Conservation (phyloP, 1,140 invertebrate species). For the Goniozus legneri region DNA sequence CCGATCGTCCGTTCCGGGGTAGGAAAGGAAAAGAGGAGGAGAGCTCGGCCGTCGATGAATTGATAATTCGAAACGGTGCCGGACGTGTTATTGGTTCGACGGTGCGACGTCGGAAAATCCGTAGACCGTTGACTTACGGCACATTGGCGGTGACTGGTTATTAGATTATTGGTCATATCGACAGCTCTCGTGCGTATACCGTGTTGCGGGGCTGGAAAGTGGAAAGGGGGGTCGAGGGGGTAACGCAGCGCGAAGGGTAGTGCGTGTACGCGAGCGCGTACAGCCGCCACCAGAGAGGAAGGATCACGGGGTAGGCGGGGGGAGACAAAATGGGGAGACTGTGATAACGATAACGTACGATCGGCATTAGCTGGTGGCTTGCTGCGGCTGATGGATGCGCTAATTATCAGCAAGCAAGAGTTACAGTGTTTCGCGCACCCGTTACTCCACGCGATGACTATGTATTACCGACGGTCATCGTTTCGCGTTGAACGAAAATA, state of each 20-base stretch:
- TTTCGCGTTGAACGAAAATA: too few relatives aligned
- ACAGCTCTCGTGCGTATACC: constrained; percentile 43
- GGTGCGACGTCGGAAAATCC: constrained; percentile 41
- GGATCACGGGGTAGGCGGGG: constrained; percentile 6
- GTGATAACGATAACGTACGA: constrained; percentile 57
- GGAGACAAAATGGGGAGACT: constrained; percentile 36
- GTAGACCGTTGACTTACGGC: constrained; percentile 45
- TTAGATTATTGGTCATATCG: constrained; percentile 55
- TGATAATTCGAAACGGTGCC: constrained; percentile 21
- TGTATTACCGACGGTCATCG: constrained; percentile 26
- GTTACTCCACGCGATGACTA: constrained; percentile 21
- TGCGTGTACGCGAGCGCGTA: constrained; percentile 10
- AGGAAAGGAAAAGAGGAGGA: not conserved
- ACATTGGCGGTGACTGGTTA: constrained; percentile 50
- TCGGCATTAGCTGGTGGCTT: constrained; percentile 54
- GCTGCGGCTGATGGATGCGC: constrained; percentile 54
- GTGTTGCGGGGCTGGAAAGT: constrained; percentile 26
- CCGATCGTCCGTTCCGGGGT: constrained; percentile 4
- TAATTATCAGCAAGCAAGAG: constrained; percentile 57
- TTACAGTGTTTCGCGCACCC: constrained; percentile 44
- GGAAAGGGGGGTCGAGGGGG: constrained; percentile 7
- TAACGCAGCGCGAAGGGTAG: constrained; percentile 11
- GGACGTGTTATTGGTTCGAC: constrained; percentile 42
- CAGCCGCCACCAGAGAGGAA: constrained; percentile 9
- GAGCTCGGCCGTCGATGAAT: constrained; percentile 17